A percentile compares a stretch with the other conserved stretches of the same genome.
Conservation (phyloP, 2,888 invertebrate genomes). For the Monochamus alternatus region DNA sequence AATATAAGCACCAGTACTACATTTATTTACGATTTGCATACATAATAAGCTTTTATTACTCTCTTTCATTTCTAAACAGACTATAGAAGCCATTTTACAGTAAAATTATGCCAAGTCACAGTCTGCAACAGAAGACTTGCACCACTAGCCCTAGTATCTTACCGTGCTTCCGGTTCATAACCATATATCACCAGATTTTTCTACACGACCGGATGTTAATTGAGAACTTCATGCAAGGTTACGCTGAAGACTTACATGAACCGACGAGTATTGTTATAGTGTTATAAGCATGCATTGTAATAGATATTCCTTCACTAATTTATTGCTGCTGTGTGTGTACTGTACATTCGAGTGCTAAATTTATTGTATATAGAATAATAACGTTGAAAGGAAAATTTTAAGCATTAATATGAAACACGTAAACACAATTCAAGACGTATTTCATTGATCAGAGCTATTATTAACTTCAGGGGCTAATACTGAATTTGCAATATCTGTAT, state of each 20-base stretch:
- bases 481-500: no score
- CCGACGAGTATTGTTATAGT: conserved; percentile 3
- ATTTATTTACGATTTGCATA: no score
- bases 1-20: no score
- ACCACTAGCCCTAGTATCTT: conserved; percentile 3
- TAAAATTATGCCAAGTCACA: neutral
- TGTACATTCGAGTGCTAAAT: no score
- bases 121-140: conserved; percentile 23
- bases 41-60: no score
- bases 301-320: neutral
- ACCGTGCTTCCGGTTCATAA: conserved; percentile 30
- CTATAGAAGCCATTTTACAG: neutral
- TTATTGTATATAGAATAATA: no score
- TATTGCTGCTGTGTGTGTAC: neutral
- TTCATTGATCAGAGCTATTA: no score
- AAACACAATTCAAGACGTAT: no score
- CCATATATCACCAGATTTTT: conserved; percentile 34
- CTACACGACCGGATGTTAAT: conserved; percentile 31
- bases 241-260: conserved; percentile 9
- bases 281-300: neutral
- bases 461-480: no score
- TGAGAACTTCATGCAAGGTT: conserved; percentile 33
- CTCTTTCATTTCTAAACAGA: no score
- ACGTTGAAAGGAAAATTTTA: no score
- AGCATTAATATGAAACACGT: no score